phyloP scores from a whole-genome alignment of 2,797 vertebrate species.

The Thripadectes ignobilis region DNA sequence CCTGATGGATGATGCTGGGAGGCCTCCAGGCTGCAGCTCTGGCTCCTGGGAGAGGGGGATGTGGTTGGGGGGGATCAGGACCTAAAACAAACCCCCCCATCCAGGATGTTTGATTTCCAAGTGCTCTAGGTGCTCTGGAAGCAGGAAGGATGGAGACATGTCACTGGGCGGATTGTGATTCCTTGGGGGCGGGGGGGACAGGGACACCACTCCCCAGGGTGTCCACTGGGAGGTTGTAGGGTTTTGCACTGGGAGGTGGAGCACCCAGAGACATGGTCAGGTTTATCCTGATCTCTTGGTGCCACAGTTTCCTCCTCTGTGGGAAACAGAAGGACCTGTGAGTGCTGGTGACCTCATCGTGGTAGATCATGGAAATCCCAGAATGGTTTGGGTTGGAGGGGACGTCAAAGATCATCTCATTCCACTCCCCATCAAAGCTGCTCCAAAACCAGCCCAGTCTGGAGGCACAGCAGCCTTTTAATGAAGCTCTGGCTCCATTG shows the following conservation, averaged over 20 bases:
- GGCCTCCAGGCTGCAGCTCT: not conserved
- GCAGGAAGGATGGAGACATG: not conserved
- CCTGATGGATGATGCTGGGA: not conserved
- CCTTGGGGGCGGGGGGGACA: accelerated
- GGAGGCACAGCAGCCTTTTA: not conserved
- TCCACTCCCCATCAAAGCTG: not conserved
- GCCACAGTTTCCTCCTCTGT: not conserved
- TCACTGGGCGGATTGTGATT: accelerated
- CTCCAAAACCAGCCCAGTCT: not conserved
- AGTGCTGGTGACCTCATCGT: accelerated
- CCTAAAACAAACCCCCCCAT: not conserved
- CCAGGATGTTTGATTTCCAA: not conserved
- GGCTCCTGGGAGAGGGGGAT: not conserved
- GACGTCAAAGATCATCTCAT: not conserved
- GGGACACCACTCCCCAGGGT: not conserved
- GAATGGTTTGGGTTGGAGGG: not conserved
- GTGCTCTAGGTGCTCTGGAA: not conserved
- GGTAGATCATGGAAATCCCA: not conserved
- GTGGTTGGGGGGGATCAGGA: accelerated
- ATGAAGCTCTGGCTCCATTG: not conserved
- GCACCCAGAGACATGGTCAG: accelerated
- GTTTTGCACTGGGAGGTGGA: not conserved
- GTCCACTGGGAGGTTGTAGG: not conserved
- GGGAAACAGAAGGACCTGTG: not conserved
- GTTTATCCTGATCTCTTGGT: not conserved